Evolutionary conservation across 2,797 vertebrate genomes (phyloP).

Genomic region (Liasis olivaceus): DNA sequence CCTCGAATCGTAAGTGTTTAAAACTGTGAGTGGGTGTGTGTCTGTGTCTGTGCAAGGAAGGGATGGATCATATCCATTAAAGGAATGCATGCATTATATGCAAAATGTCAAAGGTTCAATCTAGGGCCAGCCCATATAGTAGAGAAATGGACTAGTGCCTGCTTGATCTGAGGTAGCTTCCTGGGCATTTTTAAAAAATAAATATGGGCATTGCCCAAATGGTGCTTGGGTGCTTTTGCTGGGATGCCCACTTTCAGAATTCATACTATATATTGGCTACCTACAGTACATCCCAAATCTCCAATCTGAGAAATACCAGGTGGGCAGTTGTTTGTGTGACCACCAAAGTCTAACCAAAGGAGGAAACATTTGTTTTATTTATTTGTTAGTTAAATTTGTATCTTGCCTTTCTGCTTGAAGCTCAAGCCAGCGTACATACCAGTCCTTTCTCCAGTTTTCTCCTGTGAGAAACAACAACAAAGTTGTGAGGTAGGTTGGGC

Average conservation of each 20-base stretch:
- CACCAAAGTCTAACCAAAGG: neutral
- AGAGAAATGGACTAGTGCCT: neutral
- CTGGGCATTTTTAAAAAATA: neutral
- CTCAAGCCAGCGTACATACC: neutral
- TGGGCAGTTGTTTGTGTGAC: neutral
- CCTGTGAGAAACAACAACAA: neutral
- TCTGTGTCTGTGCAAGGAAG: neutral
- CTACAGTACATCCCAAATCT: neutral
- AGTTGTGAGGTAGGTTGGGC: neutral
- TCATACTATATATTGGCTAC: neutral
- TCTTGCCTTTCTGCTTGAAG: neutral
- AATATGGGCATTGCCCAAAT: neutral
- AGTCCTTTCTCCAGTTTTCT: neutral
- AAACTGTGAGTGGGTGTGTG: neutral
- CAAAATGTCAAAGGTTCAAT: neutral
- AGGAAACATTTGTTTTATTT: neutral
- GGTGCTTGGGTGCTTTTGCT: neutral
- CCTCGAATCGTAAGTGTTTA: slow-evolving; percentile 90
- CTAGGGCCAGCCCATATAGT: neutral
- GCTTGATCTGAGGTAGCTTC: neutral
- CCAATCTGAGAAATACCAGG: neutral
- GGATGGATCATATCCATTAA: neutral
- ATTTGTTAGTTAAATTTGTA: neutral
- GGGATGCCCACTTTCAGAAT: neutral
- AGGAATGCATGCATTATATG: neutral